Evolutionary conservation across 2,113 vertebrate genomes (phyloP).

Genomic region (Anoura caudifer): DNA sequence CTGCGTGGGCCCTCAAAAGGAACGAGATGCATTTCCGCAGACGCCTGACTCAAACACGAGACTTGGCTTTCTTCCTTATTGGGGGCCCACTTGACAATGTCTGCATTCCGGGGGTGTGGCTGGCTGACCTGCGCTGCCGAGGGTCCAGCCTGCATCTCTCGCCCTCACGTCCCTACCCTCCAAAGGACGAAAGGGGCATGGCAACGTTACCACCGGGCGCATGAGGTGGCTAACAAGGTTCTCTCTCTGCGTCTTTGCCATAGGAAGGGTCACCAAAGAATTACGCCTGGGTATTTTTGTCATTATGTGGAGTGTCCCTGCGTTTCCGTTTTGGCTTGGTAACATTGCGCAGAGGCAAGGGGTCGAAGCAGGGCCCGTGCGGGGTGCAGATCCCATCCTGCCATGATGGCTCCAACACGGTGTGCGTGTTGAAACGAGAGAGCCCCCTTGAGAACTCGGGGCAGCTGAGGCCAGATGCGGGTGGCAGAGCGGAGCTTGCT

Average conservation of each 20-base stretch:
- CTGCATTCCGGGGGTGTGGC: neutral
- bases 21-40: neutral
- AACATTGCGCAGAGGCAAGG: neutral
- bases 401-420: neutral
- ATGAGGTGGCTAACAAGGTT: neutral
- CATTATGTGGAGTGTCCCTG: neutral
- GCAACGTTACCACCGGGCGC: too few species aligned
- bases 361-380: neutral
- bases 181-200: neutral
- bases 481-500: neutral
- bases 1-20: neutral
- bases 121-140: neutral
- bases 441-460: constrained; percentile 36
- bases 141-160: neutral
- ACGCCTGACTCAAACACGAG: neutral
- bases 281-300: neutral
- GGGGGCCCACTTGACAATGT: neutral
- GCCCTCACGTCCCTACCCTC: neutral
- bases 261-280: neutral
- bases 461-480: constrained; percentile 61
- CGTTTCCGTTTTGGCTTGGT: constrained; percentile 10
- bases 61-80: neutral
- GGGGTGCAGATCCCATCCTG: neutral
- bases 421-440: constrained; percentile 58
- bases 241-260: neutral